Evolutionary conservation across 2,888 invertebrate species (phyloP).

Genomic region (Deilephila porcellus): DNA sequence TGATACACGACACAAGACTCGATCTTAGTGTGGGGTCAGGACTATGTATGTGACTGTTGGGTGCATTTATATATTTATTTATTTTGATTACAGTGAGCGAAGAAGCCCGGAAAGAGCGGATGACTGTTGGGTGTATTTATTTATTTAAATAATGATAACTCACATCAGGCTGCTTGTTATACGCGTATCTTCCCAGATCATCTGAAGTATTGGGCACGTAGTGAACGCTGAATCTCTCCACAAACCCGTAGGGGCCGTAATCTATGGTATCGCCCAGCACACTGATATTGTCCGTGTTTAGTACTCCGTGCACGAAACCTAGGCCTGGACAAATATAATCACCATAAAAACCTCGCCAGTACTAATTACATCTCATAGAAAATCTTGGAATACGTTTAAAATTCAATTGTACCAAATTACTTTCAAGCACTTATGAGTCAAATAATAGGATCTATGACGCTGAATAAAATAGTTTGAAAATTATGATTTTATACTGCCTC

Average conservation of each 20-base stretch:
- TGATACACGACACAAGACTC: no score
- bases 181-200: conserved; percentile 73
- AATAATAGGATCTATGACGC: no score
- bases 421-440: no score
- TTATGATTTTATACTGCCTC: no score
- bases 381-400: no score
- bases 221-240: conserved; percentile 68
- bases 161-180: conserved; percentile 68
- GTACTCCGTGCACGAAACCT: conserved; percentile 87
- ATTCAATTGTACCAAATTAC: no score
- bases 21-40: no score
- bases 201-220: conserved; percentile 75
- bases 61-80: background rate
- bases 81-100: conserved; percentile 58
- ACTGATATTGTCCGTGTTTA: conserved; percentile 86
- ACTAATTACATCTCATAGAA: no score
- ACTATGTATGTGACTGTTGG: no score
- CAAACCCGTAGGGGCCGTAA: conserved; percentile 85
- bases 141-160: conserved; percentile 43
- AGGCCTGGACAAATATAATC: conserved; percentile 60
- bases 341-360: no score
- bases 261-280: conserved; percentile 87
- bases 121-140: no score
- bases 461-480: no score
- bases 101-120: conserved; percentile 61